phyloP scores from a whole-genome alignment of 2,888 invertebrate species.

The Thecophora atra region DNA sequence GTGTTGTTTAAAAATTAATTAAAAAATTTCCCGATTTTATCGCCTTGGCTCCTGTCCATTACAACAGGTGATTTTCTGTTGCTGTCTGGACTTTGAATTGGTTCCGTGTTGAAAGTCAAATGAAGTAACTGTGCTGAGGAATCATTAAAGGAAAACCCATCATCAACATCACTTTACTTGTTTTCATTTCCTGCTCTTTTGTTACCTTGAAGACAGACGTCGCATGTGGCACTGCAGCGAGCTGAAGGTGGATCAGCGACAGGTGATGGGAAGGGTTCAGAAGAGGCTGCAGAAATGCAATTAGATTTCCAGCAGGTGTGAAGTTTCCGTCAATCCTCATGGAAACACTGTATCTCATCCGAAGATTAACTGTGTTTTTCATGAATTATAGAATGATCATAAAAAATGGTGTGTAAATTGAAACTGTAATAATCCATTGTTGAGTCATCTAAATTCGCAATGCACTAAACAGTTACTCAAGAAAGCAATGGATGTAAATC shows the following conservation, averaged over 20 bases:
- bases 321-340: too few species aligned
- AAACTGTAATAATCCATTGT: not conserved
- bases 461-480: too few species aligned
- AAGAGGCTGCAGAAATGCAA: not conserved
- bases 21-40: conserved; percentile 16
- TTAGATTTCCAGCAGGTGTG: too few species aligned
- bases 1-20: conserved; percentile 1
- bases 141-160: conserved; percentile 9
- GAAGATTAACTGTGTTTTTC: too few species aligned
- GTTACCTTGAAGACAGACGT: not conserved
- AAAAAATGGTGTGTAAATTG: not conserved
- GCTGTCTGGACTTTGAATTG: not conserved
- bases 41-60: not conserved
- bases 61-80: conserved; percentile 21
- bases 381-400: too few species aligned
- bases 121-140: not conserved
- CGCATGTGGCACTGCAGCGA: conserved; percentile 2
- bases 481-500: too few species aligned
- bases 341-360: not conserved
- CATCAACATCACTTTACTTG: not conserved
- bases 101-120: conserved; percentile 1
- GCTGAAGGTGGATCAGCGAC: not conserved
- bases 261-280: not conserved
- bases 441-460: too few species aligned
- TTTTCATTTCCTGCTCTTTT: not conserved